phyloP scores from a whole-genome alignment of 2,113 vertebrate species.

The Telmatochromis sp. region DNA sequence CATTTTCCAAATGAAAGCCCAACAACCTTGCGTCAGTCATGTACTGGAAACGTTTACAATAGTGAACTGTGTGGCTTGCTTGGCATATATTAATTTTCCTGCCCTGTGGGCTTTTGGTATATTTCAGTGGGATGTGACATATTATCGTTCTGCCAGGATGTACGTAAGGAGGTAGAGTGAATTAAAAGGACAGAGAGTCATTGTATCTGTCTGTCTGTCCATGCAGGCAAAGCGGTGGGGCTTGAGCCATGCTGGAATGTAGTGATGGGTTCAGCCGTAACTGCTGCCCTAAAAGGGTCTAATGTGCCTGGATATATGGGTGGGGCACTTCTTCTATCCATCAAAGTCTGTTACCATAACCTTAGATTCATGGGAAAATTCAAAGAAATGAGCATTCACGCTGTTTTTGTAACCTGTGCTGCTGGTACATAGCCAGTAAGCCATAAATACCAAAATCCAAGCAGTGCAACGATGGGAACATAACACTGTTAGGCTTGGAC shows the following conservation, averaged over 20 bases:
- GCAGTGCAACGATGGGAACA: neutral
- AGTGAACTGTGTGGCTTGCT: slow-evolving; percentile 29
- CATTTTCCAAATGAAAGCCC: slow-evolving; percentile 10
- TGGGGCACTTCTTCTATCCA: neutral
- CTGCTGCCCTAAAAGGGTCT: slow-evolving; percentile 43
- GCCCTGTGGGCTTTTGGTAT: slow-evolving; percentile 2
- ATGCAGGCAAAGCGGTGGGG: slow-evolving; percentile 19
- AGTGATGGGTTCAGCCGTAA: neutral
- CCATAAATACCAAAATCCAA: neutral
- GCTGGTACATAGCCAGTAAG: neutral
- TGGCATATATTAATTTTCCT: slow-evolving; percentile 42
- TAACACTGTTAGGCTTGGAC: neutral
- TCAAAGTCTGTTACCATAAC: slow-evolving; percentile 4
- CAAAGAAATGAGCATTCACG: neutral
- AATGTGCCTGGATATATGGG: slow-evolving; percentile 18
- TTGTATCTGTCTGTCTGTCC: slow-evolving; percentile 34
- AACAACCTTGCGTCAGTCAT: slow-evolving; percentile 24
- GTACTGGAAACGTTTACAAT: slow-evolving; percentile 58
- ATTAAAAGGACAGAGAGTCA: slow-evolving; percentile 32
- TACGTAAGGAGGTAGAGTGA: slow-evolving; percentile 22
- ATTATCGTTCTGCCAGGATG: slow-evolving; percentile 25
- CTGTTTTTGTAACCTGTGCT: neutral
- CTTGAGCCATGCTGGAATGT: neutral
- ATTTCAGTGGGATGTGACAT: slow-evolving; percentile 46
- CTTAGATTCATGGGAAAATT: slow-evolving; percentile 9